Base-by-base conservation (phyloP, 92 coral and sea anemone species). In the Parazoanthus swiftii region DNA sequence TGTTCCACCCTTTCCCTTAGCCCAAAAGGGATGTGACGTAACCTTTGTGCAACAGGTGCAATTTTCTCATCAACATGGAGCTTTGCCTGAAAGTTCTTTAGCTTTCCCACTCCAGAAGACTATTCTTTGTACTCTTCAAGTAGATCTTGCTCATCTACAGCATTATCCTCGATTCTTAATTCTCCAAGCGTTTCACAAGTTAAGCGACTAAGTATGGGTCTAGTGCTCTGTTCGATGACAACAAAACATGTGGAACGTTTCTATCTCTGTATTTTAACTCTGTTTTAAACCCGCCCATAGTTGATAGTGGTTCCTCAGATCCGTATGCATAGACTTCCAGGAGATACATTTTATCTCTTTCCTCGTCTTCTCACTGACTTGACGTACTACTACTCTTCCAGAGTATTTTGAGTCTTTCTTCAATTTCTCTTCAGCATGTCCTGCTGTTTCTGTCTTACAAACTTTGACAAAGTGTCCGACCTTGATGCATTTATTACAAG, bases 221-320 rank as follows among this genome's bases (percentile, higher is more conserved):
- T 81, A 20, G 83, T 87, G 20, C 72, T 58, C 23, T 85, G 77
- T 74, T 86, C 82, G 2, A 90, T 81, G n/a, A 90, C 82, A 73
- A 74, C 82, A 81, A 90, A 74, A 85, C 72, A 63, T 44, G 73
- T 74, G 25, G 51, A 36, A 66, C 83, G 13, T 20, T 50, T 89
- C 54, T 84, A 77, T 58, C 81, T 74, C 77, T 67, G 74, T 71
- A 85, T 70, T 50, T 85, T 29, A 43, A 15, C 77, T 89, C 70
- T 15, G 91, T 44, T 85, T 89, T 29, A 79, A 89, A 89, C 87
- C 74, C 92, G 80, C 92, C 87, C 15, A 88, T 73, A 50, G 89
- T 85, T 26, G 76, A 58, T 16, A 71, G 70, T 15, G 83, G 89
- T 74, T 86, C 75, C 50, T 79, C 79, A 8, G 79, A 80, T 58